phyloP scores from a whole-genome alignment of 1,140 invertebrate genomes.

The Diachasma alloeum region DNA sequence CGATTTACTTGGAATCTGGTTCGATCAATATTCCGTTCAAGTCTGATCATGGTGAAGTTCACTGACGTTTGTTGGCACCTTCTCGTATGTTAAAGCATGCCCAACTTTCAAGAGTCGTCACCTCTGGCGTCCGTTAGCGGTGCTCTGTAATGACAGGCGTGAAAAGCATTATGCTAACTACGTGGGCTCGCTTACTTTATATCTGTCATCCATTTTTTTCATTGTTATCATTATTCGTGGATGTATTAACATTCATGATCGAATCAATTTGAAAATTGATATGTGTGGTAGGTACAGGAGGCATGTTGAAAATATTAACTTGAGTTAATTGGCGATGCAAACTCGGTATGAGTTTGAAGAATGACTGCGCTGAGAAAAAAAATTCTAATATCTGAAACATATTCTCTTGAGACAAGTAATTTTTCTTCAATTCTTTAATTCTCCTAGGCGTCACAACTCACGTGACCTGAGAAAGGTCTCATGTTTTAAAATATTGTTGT shows the following conservation, averaged over 20 bases:
- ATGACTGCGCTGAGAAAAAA: too few species aligned
- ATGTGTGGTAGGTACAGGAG: background rate
- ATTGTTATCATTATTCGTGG: background rate
- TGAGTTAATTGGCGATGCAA: background rate
- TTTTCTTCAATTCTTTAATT: too few species aligned
- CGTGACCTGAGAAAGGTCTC: too few species aligned
- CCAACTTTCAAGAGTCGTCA: conserved; percentile 32
- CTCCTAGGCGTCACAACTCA: too few species aligned
- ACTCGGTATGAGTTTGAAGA: too few species aligned
- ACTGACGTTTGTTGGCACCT: conserved; percentile 22
- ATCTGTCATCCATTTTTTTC: conserved; percentile 20
- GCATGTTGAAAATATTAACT: background rate
- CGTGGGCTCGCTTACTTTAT: conserved; percentile 27
- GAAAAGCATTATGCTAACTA: conserved; percentile 52
- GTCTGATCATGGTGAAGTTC: conserved; percentile 8
- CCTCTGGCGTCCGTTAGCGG: conserved; percentile 41
- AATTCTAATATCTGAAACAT: too few species aligned
- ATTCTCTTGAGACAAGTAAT: too few species aligned
- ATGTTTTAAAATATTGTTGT: too few species aligned
- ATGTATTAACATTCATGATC: background rate
- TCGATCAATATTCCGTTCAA: conserved; percentile 11
- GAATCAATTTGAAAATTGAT: too few species aligned
- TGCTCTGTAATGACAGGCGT: conserved; percentile 47
- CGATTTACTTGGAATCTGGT: conserved; percentile 14
- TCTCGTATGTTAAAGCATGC: background rate